Evolutionary conservation across 2,113 vertebrate species (phyloP), one percentile per base, ranked within the genome.

Genomic region (Heloderma charlesbogerti): DNA sequence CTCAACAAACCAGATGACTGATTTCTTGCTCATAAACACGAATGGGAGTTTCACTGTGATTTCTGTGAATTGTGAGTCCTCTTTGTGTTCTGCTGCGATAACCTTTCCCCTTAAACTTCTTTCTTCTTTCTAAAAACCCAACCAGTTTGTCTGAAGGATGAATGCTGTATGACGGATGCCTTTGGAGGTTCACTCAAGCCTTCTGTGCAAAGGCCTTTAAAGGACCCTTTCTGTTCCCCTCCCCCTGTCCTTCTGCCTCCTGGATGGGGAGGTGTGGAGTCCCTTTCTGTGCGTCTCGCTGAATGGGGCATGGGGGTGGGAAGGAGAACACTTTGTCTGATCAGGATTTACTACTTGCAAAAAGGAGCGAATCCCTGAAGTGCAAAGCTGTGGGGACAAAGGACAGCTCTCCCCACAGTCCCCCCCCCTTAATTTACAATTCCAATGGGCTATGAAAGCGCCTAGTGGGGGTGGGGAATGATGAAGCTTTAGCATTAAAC

Each of bases 341-440:
- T 96, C 95, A 95, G 96, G 95, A 91, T 95, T 97, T 96, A 96
- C 96, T 96, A 91, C 96, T 95, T 97, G 96, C 96, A 96, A 96
- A 95, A 97, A 97, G 97, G 96, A 95, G 97, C 96, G 95, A 96
- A 94, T 97, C 96, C 94, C 91, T 80, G 78, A 92, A 95, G 96
- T 95, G 96, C 92, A 95, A 96, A 92, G 71, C 95, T 94, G 92
- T 69, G 78, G 95, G 93, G 97, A 97, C 97, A 98, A 98, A 97
- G 96, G 94, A 83, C 92, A 90, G 82, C 92, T 94, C 94, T 94
- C 96, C 95, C 95, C 96, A 94, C 40, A 12, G 12, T 13, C 57
- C 20, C 3, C 60, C 60, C 90, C 93, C 93, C 94, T 97, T 75
- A 96, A 98, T 98, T 97, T 97, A 95, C 96, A 98, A 97, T 97